Conservation (phyloP, 2,113 vertebrate species). For the Engraulis encrasicolus region DNA sequence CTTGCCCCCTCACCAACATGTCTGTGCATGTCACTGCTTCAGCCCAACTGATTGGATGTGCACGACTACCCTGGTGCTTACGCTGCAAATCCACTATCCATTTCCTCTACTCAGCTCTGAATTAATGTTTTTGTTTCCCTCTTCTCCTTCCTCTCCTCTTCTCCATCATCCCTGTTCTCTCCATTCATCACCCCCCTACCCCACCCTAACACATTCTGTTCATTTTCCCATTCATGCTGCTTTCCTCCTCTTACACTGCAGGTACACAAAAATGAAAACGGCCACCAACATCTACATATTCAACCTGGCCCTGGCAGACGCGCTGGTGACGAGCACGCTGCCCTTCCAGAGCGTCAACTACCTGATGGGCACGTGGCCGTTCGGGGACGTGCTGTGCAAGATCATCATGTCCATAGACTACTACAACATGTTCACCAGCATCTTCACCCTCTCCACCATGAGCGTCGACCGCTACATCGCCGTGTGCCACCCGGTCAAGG, state of each 20-base stretch:
- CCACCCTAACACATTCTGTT: neutral
- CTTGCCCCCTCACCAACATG: no score
- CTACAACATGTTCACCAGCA: slow-evolving; percentile 99
- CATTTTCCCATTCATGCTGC: neutral
- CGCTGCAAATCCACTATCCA: neutral
- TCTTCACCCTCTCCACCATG: slow-evolving; percentile 98
- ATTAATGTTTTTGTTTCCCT: neutral
- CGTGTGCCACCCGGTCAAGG: slow-evolving; percentile 96
- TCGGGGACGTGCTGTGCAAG: slow-evolving; percentile 93
- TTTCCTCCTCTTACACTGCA: slow-evolving; percentile 53
- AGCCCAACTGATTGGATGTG: no score
- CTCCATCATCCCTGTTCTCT: neutral
- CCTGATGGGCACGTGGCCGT: slow-evolving; percentile 97
- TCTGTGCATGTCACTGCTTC: no score
- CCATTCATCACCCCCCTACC: neutral
- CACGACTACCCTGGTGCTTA: no score
- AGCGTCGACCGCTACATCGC: slow-evolving; percentile 97
- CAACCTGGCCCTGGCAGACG: slow-evolving; percentile 94
- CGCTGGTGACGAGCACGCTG: slow-evolving; percentile 93
- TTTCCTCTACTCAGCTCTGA: neutral
- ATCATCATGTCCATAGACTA: slow-evolving; percentile 97
- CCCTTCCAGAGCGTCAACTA: slow-evolving; percentile 98
- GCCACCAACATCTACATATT: slow-evolving; percentile 99
- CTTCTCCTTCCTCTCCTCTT: neutral
- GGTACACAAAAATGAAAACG: slow-evolving; percentile 99